Conservation (phyloP, 1,140 invertebrate species). For the Epicauta chinensis region DNA sequence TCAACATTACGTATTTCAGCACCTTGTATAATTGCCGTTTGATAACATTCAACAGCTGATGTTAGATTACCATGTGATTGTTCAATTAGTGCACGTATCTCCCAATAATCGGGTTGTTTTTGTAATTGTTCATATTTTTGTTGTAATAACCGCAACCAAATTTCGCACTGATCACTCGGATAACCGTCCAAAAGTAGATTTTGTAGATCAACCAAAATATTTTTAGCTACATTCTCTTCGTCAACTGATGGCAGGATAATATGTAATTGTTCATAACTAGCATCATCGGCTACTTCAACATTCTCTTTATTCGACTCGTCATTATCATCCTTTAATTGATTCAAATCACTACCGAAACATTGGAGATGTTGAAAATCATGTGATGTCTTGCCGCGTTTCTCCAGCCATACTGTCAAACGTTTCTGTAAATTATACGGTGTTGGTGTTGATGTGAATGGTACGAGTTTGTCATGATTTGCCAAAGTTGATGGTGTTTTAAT, state of each 20-base stretch:
- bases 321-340: constrained; percentile 24
- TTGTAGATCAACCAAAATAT: constrained; percentile 39
- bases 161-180: constrained; percentile 46
- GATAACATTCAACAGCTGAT: constrained; percentile 49
- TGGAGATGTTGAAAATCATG: constrained; percentile 48
- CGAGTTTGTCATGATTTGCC: too few relatives aligned
- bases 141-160: constrained; percentile 47
- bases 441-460: too few relatives aligned
- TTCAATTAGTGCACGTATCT: constrained; percentile 50
- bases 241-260: too few relatives aligned
- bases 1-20: constrained; percentile 49
- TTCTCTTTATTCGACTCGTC: constrained; percentile 50
- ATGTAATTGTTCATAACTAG: too few relatives aligned
- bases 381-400: constrained; percentile 45
- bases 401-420: constrained; percentile 46
- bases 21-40: constrained; percentile 49
- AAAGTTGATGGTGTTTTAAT: too few relatives aligned
- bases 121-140: constrained; percentile 40
- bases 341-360: constrained; percentile 45
- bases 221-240: constrained; percentile 12
- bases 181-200: constrained; percentile 38
- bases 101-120: constrained; percentile 49
- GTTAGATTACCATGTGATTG: constrained; percentile 48
- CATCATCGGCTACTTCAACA: constrained; percentile 39
- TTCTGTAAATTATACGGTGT: constrained; percentile 1